Evolutionary conservation across 2,113 vertebrate species (phyloP), one percentile per base, ranked within the genome.

Genomic region (Trichomycterus rosablanca): DNA sequence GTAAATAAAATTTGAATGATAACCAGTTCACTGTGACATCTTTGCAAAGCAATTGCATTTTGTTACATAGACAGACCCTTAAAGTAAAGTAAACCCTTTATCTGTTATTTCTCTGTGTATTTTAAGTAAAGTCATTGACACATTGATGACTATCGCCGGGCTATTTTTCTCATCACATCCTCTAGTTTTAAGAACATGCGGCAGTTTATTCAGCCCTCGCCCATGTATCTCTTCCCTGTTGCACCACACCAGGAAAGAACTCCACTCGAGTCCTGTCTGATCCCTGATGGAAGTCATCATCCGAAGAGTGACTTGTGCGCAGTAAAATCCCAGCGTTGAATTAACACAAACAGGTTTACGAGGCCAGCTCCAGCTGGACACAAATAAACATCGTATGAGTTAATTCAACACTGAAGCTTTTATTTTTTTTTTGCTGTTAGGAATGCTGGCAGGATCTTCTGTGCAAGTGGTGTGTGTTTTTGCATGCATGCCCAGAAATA

Each of bases 301-400:
- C 37, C 37, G 5, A 14, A 40, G 37, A 40, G 37, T 5, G 37
- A 40, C 14, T 40, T 2, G 37, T n/a, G 37, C 37, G 37, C 37
- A n/a, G 37, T 40, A 40, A 40, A 40, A 40, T 26, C 22, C 35
- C 35, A 44, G 37, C 24, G 15, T 16, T 2, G 54, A 43, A 58
- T 58, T 22, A 44, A 58, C 24, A 45, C 40, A 58, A 58, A 44
- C 40, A 58, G 40, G 40, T 58, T 58, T 45, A 58, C 16, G 40
- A 45, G 55, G 23, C 55, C 40, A 44, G 30, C 10, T 58, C 55
- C 55, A 58, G 55, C 55, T 58, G 55, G 55, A 58, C 40, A 20
- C 40, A 58, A 58, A 58, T 58, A 58, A 58, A 58, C 55, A 58
- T 12, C 3, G 37, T 40, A 58, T 30, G 40, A 58, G 16, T 58